phyloP scores from a whole-genome alignment of 2,888 invertebrate genomes.

The Dugesia japonica region DNA sequence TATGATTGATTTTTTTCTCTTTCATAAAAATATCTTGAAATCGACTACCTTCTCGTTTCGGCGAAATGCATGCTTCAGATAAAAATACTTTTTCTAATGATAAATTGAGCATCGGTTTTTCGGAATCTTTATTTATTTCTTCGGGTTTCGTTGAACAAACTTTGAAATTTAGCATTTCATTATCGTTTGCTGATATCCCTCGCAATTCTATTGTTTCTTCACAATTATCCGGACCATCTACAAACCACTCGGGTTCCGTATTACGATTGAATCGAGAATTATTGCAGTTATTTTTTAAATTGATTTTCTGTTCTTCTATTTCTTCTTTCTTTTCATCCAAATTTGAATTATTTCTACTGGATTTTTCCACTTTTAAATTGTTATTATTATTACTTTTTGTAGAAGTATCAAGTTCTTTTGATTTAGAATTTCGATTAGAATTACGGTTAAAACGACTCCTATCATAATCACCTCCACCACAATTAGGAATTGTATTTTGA shows the following conservation, averaged over 20 bases:
- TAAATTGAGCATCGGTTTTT: neutral
- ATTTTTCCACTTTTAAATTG: neutral
- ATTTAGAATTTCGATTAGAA: neutral
- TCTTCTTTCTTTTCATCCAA: neutral
- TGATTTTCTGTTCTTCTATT: neutral
- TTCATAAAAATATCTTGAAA: constrained; percentile 6
- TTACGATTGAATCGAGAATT: neutral
- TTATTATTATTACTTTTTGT: neutral
- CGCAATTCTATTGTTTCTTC: neutral
- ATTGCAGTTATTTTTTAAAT: neutral
- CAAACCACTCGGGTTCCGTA: neutral
- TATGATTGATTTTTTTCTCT: neutral
- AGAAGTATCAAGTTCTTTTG: neutral
- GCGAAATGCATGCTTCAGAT: neutral
- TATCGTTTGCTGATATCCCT: neutral
- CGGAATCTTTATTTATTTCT: neutral
- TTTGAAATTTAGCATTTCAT: neutral
- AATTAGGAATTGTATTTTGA: neutral
- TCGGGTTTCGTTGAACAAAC: neutral
- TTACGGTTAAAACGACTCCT: neutral
- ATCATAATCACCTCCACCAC: neutral
- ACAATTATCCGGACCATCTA: neutral
- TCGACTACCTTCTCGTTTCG: constrained; percentile 9
- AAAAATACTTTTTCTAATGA: neutral
- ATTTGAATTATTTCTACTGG: neutral